These are phyloP conservation scores for Siniperca scherzeri DNA, from an alignment of 2,797 vertebrate genomes.

Conservation along the genomic window DNA sequence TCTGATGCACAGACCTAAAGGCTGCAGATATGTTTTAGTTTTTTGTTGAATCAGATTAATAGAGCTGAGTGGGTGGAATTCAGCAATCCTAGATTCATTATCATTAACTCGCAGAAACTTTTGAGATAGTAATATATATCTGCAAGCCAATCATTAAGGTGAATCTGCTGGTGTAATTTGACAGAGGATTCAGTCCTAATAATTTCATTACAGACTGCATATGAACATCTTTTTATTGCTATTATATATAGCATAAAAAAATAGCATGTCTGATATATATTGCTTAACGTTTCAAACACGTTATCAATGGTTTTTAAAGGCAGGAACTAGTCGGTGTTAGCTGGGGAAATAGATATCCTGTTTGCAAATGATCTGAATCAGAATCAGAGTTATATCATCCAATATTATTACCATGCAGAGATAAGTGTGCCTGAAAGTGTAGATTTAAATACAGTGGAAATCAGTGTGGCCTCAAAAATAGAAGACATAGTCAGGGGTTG, in stretches of 20 bases:
- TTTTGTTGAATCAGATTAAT: slow-evolving; percentile 24
- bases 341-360: slow-evolving; percentile 31
- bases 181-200: slow-evolving; percentile 34
- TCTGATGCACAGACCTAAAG: background rate
- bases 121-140: slow-evolving; percentile 22
- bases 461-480: slow-evolving; percentile 14
- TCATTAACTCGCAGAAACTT: slow-evolving; percentile 35
- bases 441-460: slow-evolving; percentile 20
- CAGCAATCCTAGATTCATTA: slow-evolving; percentile 29
- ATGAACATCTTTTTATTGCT: slow-evolving; percentile 11
- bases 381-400: slow-evolving; percentile 12
- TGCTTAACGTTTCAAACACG: background rate
- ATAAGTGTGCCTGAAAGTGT: slow-evolving; percentile 29
- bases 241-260: too few species aligned
- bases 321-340: slow-evolving; percentile 24
- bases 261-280: too few species aligned
- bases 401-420: slow-evolving; percentile 36
- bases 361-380: slow-evolving; percentile 40
- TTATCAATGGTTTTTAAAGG: slow-evolving; percentile 34
- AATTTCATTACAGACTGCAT: slow-evolving; percentile 40
- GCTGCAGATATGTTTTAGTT: background rate
- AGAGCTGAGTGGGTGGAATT: slow-evolving; percentile 31
- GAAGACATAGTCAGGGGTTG: slow-evolving; percentile 3
- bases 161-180: slow-evolving; percentile 41
- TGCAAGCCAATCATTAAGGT: slow-evolving; percentile 21